Conservation (phyloP, 2,113 vertebrate species). For the Parotia lawesii region DNA sequence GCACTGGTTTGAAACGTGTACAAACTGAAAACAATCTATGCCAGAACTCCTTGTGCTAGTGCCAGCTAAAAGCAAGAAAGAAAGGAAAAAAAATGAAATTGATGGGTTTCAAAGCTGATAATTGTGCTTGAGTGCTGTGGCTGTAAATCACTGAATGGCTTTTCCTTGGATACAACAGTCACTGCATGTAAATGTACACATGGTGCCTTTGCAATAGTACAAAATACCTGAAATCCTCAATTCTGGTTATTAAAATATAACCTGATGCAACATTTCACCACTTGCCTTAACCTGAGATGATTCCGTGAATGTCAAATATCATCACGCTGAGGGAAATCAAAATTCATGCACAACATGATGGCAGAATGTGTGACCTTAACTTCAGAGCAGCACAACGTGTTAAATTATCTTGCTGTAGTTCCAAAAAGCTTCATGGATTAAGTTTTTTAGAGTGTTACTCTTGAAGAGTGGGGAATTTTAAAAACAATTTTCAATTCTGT, state of each 20-base stretch:
- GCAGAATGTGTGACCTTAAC: background rate
- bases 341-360: background rate
- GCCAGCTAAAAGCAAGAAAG: background rate
- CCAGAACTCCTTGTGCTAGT: background rate
- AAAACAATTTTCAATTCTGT: background rate
- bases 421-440: background rate
- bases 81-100: background rate
- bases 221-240: background rate
- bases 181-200: background rate
- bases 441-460: background rate
- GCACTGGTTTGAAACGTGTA: background rate
- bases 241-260: background rate
- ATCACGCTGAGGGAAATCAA: background rate
- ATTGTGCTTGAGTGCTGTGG: background rate
- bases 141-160: background rate
- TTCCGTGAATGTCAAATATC: slow-evolving; percentile 9
- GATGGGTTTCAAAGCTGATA: background rate
- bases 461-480: background rate
- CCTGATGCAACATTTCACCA: background rate
- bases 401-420: background rate
- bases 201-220: background rate
- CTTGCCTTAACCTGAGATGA: background rate
- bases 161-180: background rate
- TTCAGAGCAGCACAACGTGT: background rate
- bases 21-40: background rate